A percentile compares a stretch with the other conserved stretches of the same genome.
These are phyloP conservation scores for Rallus limicola DNA, from an alignment of 2,113 vertebrate genomes.

Conservation along the genomic window DNA sequence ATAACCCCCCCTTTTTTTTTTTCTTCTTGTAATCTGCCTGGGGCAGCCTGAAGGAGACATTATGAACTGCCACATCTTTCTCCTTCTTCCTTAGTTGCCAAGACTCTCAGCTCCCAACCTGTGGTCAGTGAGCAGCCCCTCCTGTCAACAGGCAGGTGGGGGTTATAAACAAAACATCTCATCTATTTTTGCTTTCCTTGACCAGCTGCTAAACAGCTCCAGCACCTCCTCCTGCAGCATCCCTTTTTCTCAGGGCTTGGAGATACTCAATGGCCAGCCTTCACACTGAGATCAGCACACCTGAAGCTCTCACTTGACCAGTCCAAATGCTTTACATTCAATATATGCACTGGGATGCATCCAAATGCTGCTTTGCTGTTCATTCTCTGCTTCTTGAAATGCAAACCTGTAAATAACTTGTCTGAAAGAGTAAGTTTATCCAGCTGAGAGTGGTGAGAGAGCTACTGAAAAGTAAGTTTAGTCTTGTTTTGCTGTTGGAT, in stretches of 20 bases:
- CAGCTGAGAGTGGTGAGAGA: neutral
- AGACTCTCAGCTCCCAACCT: neutral
- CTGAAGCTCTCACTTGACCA: neutral
- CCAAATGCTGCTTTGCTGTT: neutral
- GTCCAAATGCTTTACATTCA: neutral
- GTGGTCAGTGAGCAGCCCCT: neutral
- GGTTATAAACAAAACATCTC: neutral
- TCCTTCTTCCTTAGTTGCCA: neutral
- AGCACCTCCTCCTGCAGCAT: neutral
- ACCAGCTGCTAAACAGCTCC: neutral
- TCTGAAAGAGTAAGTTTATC: neutral
- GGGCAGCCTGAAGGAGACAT: neutral
- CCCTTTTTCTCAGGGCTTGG: neutral
- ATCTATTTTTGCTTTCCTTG: neutral
- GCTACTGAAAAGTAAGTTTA: neutral
- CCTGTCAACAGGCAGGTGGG: neutral
- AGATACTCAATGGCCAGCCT: neutral
- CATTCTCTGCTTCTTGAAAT: neutral
- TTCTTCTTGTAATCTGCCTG: neutral
- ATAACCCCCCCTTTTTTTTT: neutral
- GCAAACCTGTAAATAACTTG: neutral
- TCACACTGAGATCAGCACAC: neutral
- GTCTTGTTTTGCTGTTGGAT: neutral
- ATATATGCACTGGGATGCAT: accelerated
- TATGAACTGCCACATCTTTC: neutral